Conservation (phyloP, 2,113 vertebrate genomes). For the Dicaeum eximium region DNA sequence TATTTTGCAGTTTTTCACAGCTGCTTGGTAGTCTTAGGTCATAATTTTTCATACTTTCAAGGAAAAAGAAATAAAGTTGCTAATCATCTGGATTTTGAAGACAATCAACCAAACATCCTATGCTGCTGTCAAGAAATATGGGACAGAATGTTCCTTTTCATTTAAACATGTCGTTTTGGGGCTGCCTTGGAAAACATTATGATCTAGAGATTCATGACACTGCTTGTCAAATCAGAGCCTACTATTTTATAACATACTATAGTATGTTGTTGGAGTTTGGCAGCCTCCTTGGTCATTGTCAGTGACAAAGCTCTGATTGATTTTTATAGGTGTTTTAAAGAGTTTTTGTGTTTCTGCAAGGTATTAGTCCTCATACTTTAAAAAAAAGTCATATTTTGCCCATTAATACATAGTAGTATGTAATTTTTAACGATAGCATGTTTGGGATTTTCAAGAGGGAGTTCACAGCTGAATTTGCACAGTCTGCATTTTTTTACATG, state of each 20-base stretch:
- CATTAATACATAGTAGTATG: background rate
- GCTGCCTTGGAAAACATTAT: slow-evolving; percentile 16
- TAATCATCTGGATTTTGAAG: background rate
- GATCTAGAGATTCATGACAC: background rate
- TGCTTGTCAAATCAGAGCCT: slow-evolving; percentile 22
- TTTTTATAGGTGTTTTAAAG: background rate
- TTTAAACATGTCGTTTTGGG: slow-evolving; percentile 24
- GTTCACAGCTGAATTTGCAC: background rate
- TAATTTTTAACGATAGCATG: background rate
- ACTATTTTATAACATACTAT: background rate
- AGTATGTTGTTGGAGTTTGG: too few relatives aligned
- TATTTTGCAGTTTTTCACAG: background rate
- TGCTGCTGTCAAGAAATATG: background rate
- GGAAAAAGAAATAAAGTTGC: background rate
- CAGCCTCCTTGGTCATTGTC: background rate
- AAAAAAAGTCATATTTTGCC: background rate
- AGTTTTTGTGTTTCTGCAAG: background rate
- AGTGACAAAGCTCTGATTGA: background rate
- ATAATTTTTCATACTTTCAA: background rate
- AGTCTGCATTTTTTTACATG: background rate
- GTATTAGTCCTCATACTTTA: background rate
- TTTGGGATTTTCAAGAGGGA: background rate
- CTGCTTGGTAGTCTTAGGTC: background rate
- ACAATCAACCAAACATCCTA: background rate
- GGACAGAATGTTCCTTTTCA: slow-evolving; percentile 9